Percentiles rank a stretch among this genome's conserved stretches.
Evolutionary conservation across 2,888 invertebrate genomes (phyloP).

Genomic region (Dexiosoma caninum): DNA sequence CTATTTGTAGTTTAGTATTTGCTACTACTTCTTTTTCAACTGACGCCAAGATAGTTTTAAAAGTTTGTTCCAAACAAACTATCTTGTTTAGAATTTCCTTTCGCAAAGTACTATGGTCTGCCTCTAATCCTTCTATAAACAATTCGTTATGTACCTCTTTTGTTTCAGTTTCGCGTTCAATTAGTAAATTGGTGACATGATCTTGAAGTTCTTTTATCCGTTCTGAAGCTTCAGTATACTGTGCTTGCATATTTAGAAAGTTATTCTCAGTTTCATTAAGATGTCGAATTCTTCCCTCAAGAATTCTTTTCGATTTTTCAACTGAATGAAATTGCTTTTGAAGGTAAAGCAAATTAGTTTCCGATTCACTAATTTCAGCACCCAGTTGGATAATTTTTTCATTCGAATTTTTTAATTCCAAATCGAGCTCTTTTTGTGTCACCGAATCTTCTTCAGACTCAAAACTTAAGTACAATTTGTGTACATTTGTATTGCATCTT

Average conservation of each 20-base stretch:
- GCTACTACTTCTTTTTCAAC: conserved; percentile 42
- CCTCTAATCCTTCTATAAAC: background rate
- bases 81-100: conserved; percentile 5
- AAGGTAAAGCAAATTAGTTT: conserved; percentile 16
- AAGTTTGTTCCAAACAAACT: conserved; percentile 39
- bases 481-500: conserved; percentile 21
- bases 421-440: background rate
- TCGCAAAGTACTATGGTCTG: background rate
- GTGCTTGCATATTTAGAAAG: conserved; percentile 47
- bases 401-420: background rate
- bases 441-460: conserved; percentile 43
- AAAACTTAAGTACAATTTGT: conserved; percentile 68
- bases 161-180: conserved; percentile 35
- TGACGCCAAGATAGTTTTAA: conserved; percentile 25
- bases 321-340: conserved; percentile 5
- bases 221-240: conserved; percentile 44
- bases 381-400: conserved; percentile 13
- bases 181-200: conserved; percentile 5
- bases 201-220: conserved; percentile 5
- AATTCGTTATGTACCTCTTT: conserved; percentile 26
- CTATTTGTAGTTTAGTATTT: conserved; percentile 29
- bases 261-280: conserved; percentile 31
- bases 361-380: background rate
- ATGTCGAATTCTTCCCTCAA: conserved; percentile 15
- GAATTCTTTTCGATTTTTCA: background rate